Conservation (phyloP, 2,797 vertebrate genomes). For the Rhinella marina region DNA sequence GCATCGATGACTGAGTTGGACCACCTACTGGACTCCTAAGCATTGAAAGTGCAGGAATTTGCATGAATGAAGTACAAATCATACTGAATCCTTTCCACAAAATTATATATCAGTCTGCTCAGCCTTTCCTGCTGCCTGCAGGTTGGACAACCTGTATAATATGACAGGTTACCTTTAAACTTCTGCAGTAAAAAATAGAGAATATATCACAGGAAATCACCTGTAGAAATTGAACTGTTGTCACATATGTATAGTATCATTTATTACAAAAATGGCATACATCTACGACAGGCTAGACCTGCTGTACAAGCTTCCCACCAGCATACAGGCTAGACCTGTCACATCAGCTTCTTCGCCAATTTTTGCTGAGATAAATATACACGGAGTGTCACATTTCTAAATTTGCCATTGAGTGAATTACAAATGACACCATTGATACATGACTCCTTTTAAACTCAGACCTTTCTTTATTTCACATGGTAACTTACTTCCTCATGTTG, state of each 20-base stretch:
- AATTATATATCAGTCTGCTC: no score
- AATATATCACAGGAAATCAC: neutral
- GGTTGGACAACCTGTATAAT: neutral
- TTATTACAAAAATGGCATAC: neutral
- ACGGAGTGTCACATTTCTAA: neutral
- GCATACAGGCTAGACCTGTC: neutral
- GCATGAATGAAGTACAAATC: no score
- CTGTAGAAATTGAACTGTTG: neutral
- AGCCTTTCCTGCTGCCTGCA: no score
- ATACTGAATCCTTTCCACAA: no score
- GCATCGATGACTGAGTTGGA: no score
- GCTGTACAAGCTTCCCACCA: neutral
- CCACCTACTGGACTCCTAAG: no score
- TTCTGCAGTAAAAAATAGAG: neutral
- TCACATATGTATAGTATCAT: neutral
- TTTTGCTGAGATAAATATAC: neutral
- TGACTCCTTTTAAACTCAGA: neutral
- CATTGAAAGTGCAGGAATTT: no score
- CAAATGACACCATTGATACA: neutral
- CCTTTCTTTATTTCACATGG: neutral
- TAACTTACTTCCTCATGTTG: neutral
- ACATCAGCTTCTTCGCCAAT: neutral
- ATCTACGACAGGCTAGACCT: neutral
- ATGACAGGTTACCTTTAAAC: no score
- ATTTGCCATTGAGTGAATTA: neutral